A percentile compares a stretch with the other conserved stretches of the same genome.
Evolutionary conservation across 2,113 vertebrate genomes (phyloP).

Genomic region (Butorides virescens): DNA sequence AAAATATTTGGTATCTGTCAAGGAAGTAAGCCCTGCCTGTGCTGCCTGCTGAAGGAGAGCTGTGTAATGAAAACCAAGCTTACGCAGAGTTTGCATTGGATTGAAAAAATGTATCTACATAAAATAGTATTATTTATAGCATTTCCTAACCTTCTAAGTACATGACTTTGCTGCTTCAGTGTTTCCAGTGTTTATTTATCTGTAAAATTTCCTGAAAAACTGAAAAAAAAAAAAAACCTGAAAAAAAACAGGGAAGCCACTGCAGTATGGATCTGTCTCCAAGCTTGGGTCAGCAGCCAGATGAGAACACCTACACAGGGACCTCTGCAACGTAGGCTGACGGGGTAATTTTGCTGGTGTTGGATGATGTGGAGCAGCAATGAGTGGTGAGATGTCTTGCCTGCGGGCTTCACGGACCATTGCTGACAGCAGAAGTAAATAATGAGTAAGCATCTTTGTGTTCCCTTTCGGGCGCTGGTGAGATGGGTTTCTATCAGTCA

Average conservation of each 20-base stretch:
- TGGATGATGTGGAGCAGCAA: conserved; percentile 6
- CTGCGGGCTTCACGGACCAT: fast-evolving
- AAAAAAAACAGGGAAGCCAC: not conserved
- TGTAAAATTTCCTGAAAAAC: not conserved
- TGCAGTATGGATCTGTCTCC: not conserved
- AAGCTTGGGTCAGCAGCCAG: not conserved
- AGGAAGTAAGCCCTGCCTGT: not conserved
- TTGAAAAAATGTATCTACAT: not conserved
- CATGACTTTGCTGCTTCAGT: not conserved
- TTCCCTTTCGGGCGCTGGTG: not conserved
- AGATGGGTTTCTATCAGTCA: not conserved
- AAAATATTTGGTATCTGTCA: not conserved
- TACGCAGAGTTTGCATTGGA: not conserved
- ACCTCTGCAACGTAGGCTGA: not conserved
- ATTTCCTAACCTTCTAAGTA: not conserved
- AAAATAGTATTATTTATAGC: not conserved
- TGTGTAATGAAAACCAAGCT: not conserved
- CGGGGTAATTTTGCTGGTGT: conserved; percentile 9
- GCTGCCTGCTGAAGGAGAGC: not conserved
- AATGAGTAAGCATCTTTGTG: not conserved
- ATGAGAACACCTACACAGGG: not conserved
- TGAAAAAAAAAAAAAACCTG: not conserved
- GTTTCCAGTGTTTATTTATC: not conserved
- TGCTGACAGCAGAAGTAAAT: not conserved
- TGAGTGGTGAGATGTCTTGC: not conserved